Base-by-base conservation (phyloP, 1,140 invertebrate species). In the Drosophila saltans region DNA sequence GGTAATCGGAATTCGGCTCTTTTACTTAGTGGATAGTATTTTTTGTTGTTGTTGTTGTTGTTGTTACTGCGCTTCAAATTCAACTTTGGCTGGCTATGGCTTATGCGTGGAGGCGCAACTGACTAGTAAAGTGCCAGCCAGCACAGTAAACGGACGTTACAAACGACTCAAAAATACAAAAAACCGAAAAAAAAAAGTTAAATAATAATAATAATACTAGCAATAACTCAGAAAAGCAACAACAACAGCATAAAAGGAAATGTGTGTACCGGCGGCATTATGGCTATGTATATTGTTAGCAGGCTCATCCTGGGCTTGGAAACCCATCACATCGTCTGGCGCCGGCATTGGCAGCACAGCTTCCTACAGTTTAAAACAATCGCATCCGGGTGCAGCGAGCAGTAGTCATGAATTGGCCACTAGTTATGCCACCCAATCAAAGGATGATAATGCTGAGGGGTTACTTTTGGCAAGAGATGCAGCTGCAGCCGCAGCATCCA, bases 51-150 rank as follows among this genome's bases (percentile, higher is more conserved):
- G 73, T 56, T 68, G 52, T 56, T 68, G 73, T 70, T 63, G 45
- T 59, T 78, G 55, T 67, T 72, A 56, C 39, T 40, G 58, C 69
- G 81, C 85, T 78, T 39, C 45, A 52, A 72, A 59, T 67, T 58
- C 65, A 65, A 75, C 76, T 80, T 62, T 70, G 67, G 30, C 61
- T 66, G 69, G 62, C 72, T 72, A 28, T 69, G 76, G 80, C 77
- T 84, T 74, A 89, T 88, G 83, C 83, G 83, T 88, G 86, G 73
- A 83, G 57, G 57, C 57, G 45, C 45, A 26, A 26, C 45, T 75
- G 80, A 83, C 75, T 80, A 90, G 86, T 90, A 74, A 90, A 90
- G 86, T 82, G 86, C 82, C 82, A 90, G 82, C 73, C 86, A 72
- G 69, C 88, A 72, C 70, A 67, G 68, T 69, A 86, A 80, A 61